phyloP scores from a whole-genome alignment of 2,113 vertebrate species.

The Romanogobio albipinnatus region DNA sequence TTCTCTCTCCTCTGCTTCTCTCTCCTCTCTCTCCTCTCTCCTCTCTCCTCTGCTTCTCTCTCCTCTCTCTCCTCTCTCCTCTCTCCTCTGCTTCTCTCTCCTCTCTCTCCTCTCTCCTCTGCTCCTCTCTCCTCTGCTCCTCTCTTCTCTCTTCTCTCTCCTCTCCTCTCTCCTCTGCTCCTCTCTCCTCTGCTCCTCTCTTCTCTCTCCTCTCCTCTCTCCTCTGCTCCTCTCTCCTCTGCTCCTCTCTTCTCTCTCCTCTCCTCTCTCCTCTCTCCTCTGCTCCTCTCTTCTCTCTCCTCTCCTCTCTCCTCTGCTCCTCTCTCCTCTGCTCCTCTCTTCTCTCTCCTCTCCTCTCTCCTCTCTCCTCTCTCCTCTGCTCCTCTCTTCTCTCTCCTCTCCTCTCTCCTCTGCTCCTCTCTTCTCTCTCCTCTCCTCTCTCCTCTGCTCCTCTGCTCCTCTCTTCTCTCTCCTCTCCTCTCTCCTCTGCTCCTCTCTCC shows the following conservation, averaged over 20 bases:
- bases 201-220: slow-evolving; percentile 28
- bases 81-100: not conserved
- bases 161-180: not conserved
- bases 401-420: no score
- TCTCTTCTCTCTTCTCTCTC: no score
- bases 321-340: slow-evolving; percentile 16
- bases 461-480: not conserved
- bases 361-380: no score
- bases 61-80: not conserved
- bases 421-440: not conserved
- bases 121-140: slow-evolving; percentile 16
- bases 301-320: not conserved
- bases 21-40: no score
- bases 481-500: not conserved
- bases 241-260: not conserved
- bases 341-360: not conserved
- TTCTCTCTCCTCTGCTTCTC: not conserved
- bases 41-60: slow-evolving; percentile 27
- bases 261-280: slow-evolving; percentile 24
- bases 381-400: no score
- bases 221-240: not conserved
- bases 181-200: not conserved
- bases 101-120: no score
- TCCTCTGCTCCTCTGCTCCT: no score
- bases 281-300: no score